Evolutionary conservation across 1,140 invertebrate species (phyloP), one percentile per base, ranked within the genome.

Genomic region (Drosophila persimilis): DNA sequence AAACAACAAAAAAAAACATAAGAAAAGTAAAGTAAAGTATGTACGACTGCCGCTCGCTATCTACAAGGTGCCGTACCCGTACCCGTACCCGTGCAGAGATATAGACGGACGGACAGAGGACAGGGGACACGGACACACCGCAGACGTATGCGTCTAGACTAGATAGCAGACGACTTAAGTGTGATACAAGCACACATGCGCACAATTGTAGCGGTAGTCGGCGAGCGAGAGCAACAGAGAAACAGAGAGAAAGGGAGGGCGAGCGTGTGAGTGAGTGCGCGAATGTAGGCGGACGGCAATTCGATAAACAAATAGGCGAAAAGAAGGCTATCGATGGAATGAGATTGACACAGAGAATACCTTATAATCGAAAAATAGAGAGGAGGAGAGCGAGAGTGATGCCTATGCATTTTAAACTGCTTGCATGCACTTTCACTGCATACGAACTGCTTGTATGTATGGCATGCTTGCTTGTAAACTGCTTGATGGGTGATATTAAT

Each of bases 151-250:
- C 67, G 84, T 81, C 84, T 84, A 89, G 84, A 89, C 85, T 69
- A 85, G 78, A 89, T 81, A 89, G 85, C 78, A 89, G 84, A 89
- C 84, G 74, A 89, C 79, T 88, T 88, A 88, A 86, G 83, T 80
- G 77, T 80, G 77, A 88, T 81, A 85, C 77, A 77, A 86, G 63
- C 81, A 86, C 69, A 85, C 67, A 85, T 85, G 81, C 73, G 80
- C 80, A 77, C 69, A 67, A 51, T 76, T 56, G 39, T 29, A 55
- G 55, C 52, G 69, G 22, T 20, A 24, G 54, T 56, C 59, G 46
- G 63, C 54, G 46, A 24, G 39, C 24, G 20, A 20, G 24, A 7
- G 20, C 29, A 6, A 1, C 2, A 22, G 56, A n/a, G 9, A 22
- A 35, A 39, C 39, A 55, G 57, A 39, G 55, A 39, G 43, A 11